These are phyloP conservation scores for Amorpha juglandis DNA, from an alignment of 2,888 invertebrate genomes.

Conservation along the genomic window DNA sequence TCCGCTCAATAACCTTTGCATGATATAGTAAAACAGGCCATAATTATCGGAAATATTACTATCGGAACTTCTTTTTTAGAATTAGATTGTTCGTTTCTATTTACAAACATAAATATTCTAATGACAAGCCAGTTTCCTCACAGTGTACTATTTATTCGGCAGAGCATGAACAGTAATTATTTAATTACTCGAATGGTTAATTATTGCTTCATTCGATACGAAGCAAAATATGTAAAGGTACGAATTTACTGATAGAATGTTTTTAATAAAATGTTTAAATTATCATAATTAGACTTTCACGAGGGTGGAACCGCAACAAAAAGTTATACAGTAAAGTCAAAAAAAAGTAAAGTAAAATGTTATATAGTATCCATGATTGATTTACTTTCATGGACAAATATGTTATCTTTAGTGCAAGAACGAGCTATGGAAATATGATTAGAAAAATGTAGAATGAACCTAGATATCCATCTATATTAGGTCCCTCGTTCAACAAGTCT, in stretches of 20 bases:
- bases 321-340: no score
- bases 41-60: neutral
- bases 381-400: no score
- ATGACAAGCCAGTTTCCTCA: constrained; percentile 9
- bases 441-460: no score
- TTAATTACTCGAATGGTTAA: constrained; percentile 7
- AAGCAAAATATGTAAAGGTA: neutral
- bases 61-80: neutral
- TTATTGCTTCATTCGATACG: neutral
- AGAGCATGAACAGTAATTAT: constrained; percentile 11
- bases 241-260: neutral
- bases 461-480: no score
- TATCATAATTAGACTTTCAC: neutral
- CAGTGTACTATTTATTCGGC: neutral
- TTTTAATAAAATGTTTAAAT: no score
- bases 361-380: no score
- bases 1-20: no score
- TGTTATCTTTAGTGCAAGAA: no score
- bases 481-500: neutral
- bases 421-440: no score
- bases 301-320: neutral
- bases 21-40: no score
- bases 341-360: no score
- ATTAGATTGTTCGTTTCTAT: neutral
- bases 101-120: constrained; percentile 7